Base-by-base conservation (phyloP, 92 coral and sea anemone genomes). In the Heliopora coerulea region DNA sequence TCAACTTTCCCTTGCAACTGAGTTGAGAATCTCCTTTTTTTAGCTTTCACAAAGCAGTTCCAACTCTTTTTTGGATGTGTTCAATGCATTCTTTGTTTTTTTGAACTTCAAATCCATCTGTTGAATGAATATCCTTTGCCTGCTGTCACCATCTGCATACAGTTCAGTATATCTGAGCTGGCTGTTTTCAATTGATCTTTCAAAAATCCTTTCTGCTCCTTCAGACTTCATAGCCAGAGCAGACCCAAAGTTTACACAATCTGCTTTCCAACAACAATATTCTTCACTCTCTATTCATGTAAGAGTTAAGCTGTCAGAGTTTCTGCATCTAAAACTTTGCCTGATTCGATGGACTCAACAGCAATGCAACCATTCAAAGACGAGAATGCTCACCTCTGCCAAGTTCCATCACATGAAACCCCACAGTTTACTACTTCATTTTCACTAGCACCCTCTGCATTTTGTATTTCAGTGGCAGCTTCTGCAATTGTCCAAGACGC, bases 331-430 rank as follows among this genome's bases (percentile, higher is more conserved):
- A 83, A 62, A 26, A 69, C 68, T 61, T 78, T 78, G 14, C 87
- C 75, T 12, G 65, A 76, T 32, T 83, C 84, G 23, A 20, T 62
- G 20, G 87, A 78, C 8, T 68, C 49, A 23, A 57, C 67, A 25
- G 46, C 57, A 14, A 70, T 79, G 50, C 86, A 78, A 24, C 73
- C 85, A 80, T 84, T 80, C 0, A 46, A 66, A 10, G 82, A 85
- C 27, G 82, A 85, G 80, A 59, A 80, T 12, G 82, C 83, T 64
- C 85, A 39, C 79, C 78, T 85, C 62, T 80, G 85, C 85, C 89
- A 80, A 25, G 83, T 85, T 8, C 85, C 85, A 68, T 84, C 88
- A 67, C 75, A 74, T 27, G 80, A 74, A 44, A 74, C 82, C 1
- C 46, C 66, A 49, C 88, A 74, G 39, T 80, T 68, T n/a, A 74